These are phyloP conservation scores for Matsumurasca onukii DNA, from an alignment of 1,140 invertebrate species.

Conservation along the genomic window DNA sequence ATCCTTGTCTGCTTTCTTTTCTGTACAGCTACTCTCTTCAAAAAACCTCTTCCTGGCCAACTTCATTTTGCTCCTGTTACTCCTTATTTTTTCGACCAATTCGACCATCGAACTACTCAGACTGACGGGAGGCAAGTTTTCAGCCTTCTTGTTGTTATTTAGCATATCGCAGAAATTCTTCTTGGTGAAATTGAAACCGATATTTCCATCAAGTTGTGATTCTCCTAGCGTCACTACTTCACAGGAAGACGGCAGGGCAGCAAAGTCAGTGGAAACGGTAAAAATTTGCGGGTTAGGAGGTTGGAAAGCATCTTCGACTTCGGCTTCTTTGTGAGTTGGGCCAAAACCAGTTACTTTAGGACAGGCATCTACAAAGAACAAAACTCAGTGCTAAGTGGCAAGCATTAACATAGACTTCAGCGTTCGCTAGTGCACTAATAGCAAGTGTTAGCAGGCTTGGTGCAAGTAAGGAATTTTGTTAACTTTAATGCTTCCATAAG, in stretches of 20 bases:
- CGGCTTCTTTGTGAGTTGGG: background rate
- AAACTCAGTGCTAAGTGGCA: slow-evolving; percentile 14
- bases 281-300: background rate
- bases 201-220: background rate
- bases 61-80: background rate
- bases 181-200: background rate
- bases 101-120: too few species aligned
- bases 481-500: too few species aligned
- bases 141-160: background rate
- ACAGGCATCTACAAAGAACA: slow-evolving; percentile 17
- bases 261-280: background rate
- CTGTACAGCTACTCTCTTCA: background rate
- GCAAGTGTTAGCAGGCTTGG: too few species aligned
- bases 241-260: too few species aligned
- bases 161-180: background rate
- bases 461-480: too few species aligned
- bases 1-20: background rate
- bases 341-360: background rate
- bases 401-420: background rate
- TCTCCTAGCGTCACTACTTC: background rate
- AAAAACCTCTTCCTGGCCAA: background rate
- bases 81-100: too few species aligned
- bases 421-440: too few species aligned
- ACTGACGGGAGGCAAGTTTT: too few species aligned
- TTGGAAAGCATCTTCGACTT: background rate